phyloP scores from a whole-genome alignment of 2,797 vertebrate genomes.

The Danio choprae region DNA sequence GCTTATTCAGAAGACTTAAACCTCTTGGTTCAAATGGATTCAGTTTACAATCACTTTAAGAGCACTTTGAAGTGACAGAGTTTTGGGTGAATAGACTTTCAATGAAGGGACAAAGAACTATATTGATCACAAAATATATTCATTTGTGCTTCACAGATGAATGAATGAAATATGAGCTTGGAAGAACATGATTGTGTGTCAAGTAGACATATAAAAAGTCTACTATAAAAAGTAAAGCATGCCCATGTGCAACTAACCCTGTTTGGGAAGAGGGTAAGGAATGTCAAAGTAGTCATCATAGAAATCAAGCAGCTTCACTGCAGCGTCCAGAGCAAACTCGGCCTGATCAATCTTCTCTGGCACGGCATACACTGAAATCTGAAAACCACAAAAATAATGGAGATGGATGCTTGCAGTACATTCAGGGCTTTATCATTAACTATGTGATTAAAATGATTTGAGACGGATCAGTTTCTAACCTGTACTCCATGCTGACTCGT shows the following conservation, averaged over 20 bases:
- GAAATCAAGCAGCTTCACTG: conserved; percentile 90
- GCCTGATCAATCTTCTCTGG: conserved; percentile 90
- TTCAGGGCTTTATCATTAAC: not conserved
- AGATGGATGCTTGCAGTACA: not conserved
- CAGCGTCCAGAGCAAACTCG: conserved; percentile 84
- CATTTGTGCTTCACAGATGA: too few relatives aligned
- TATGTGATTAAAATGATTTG: not conserved
- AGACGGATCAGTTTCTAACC: conserved; percentile 71
- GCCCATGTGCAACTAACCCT: conserved; percentile 72
- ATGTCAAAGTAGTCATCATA: conserved; percentile 93
- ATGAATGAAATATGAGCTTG: too few relatives aligned
- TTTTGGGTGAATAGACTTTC: too few relatives aligned
- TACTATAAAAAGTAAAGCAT: too few relatives aligned
- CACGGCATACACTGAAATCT: conserved; percentile 88
- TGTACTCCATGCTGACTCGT: conserved; percentile 84
- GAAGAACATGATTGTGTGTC: too few relatives aligned
- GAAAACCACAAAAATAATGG: conserved; percentile 11
- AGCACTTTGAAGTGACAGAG: too few relatives aligned
- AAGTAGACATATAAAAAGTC: too few relatives aligned
- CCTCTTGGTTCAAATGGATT: too few relatives aligned
- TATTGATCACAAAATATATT: too few relatives aligned
- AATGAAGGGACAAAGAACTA: too few relatives aligned
- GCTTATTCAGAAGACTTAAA: too few relatives aligned
- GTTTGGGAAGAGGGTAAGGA: conserved; percentile 92
- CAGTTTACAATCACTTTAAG: too few relatives aligned